These are phyloP conservation scores for Neodiprion pinetum DNA, from an alignment of 1,140 invertebrate species.

Conservation along the genomic window DNA sequence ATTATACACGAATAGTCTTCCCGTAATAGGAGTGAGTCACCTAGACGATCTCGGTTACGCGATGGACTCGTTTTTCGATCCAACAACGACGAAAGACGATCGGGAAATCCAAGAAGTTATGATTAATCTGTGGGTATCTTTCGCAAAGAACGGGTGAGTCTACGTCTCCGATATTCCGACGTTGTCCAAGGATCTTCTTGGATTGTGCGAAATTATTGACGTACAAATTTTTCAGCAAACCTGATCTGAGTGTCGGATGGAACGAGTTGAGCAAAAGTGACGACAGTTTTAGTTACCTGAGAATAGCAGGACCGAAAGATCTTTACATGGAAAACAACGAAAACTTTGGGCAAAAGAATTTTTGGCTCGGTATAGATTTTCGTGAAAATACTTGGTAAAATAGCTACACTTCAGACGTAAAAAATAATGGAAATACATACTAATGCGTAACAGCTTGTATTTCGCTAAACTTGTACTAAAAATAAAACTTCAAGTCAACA, in stretches of 20 bases:
- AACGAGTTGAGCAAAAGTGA: slow-evolving; percentile 42
- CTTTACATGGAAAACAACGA: slow-evolving; percentile 54
- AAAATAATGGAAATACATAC: too few species aligned
- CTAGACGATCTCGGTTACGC: slow-evolving; percentile 65
- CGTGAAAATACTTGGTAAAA: slow-evolving; percentile 55
- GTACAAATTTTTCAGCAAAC: slow-evolving; percentile 42
- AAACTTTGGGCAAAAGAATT: slow-evolving; percentile 62
- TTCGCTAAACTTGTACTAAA: too few species aligned
- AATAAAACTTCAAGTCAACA: too few species aligned
- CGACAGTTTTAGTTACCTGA: slow-evolving; percentile 60
- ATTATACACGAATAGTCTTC: slow-evolving; percentile 4
- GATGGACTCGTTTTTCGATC: slow-evolving; percentile 43
- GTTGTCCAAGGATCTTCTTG: background rate
- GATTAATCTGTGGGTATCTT: slow-evolving; percentile 64
- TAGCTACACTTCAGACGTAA: too few species aligned
- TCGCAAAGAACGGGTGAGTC: slow-evolving; percentile 27
- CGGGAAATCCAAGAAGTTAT: slow-evolving; percentile 61
- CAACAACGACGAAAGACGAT: slow-evolving; percentile 53
- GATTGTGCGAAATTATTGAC: background rate
- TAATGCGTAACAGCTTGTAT: too few species aligned
- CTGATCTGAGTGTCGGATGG: slow-evolving; percentile 50
- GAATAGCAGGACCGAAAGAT: slow-evolving; percentile 59
- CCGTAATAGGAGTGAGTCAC: slow-evolving; percentile 65
- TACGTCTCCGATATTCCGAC: slow-evolving; percentile 6
- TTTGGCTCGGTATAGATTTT: slow-evolving; percentile 66